Evolutionary conservation across 2,113 vertebrate genomes (phyloP), one percentile per base, ranked within the genome.

Genomic region (Notiomystis cincta): DNA sequence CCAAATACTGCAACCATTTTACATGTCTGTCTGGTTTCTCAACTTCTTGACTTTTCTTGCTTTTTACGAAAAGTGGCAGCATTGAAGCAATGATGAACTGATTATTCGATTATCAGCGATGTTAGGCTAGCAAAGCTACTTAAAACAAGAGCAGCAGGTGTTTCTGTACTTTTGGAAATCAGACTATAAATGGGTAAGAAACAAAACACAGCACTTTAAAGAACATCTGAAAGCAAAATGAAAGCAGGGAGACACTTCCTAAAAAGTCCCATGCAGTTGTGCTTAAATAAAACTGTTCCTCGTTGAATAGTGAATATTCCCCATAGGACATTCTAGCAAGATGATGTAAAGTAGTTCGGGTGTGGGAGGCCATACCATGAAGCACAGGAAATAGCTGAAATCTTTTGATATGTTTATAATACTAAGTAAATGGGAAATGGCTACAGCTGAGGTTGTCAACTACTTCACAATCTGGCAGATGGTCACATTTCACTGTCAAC

Each of bases 371-470:
- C 94, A 97, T 98, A 98, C 96, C 96, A 97, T 96, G 97, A 98
- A 98, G 95, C 94, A 97, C 97, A 98, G 98, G 98, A 98, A 98
- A 98, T 97, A 98, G 97, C 6, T 98, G 95, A 97, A 98, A 97
- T 97, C 96, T 96, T 97, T 97, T 97, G 94, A 98, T 98, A 98
- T 89, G 92, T 96, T 98, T 97, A 97, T 97, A 97, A 97, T 96
- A 88, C 96, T 98, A 97, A 98, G 88, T 97, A 98, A 98, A 98
- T 97, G 96, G 87, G 95, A 97, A 97, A 97, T 91, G 57, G 83
- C 95, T 95, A 65, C 82, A 96, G 93, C 75, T 96, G 95, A 96
- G 71, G 75, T 94, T 96, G 94, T 96, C 97, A 97, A 12, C 95
- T 93, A 96, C 96, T 97, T 97, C 87, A 96, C 91, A 94, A 94